Evolutionary conservation across 2,888 invertebrate species (phyloP).

Genomic region (Drosophila fulvimacula): DNA sequence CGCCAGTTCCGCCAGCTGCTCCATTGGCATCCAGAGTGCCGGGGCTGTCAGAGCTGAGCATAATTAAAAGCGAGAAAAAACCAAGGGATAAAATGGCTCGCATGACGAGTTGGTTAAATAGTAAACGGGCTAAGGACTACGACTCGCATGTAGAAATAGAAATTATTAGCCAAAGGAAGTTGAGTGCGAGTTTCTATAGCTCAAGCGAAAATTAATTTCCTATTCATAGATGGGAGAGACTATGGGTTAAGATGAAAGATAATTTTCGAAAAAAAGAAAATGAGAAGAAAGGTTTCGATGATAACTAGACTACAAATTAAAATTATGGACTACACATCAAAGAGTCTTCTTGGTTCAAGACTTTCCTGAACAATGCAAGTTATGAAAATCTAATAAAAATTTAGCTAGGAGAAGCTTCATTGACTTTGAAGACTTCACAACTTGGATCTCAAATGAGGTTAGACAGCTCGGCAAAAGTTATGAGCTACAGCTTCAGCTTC

Average conservation of each 20-base stretch:
- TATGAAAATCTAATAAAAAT: no score
- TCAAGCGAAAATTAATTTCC: not conserved
- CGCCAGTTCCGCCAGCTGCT: constrained; percentile 42
- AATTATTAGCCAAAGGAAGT: not conserved
- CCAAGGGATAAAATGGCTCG: not conserved
- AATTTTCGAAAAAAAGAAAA: not conserved
- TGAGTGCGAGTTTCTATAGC: not conserved
- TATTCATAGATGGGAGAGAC: not conserved
- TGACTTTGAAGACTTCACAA: no score
- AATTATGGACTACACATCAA: no score
- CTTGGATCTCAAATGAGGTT: no score
- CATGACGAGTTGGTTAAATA: constrained; percentile 12
- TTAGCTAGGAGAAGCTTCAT: no score
- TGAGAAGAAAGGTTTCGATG: no score
- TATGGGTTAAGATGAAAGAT: not conserved
- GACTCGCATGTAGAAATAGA: not conserved
- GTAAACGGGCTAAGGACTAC: constrained; percentile 3
- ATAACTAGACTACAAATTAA: no score
- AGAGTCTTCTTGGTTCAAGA: no score
- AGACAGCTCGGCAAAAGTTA: no score
- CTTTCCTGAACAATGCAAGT: no score
- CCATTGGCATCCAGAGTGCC: constrained; percentile 35
- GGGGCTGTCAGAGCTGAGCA: constrained; percentile 65
- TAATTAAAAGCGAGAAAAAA: constrained; percentile 66
- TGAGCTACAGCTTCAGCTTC: no score